Base-by-base conservation (phyloP, 2,888 invertebrate species). In the Chironomus tentans region DNA sequence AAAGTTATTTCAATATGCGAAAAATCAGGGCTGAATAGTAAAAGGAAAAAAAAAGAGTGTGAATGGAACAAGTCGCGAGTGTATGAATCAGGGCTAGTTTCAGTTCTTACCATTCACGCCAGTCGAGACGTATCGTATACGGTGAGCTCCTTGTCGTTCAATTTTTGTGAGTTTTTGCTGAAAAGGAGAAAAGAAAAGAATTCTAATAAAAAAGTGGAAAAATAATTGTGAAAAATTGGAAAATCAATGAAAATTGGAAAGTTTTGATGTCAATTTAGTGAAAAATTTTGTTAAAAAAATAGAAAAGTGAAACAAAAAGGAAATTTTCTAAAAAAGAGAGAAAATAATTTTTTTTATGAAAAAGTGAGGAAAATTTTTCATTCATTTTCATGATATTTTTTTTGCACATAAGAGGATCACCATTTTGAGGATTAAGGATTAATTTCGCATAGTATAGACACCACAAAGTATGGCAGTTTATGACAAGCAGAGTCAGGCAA, bases 1-100 rank as follows among this genome's bases (percentile, higher is more conserved):
- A 70, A 70, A 38, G 2, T 3, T 24, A 24, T n/a, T 28, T 38
- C 10, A 2, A 10, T 38, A 38, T 38, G 10, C 3, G 70, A 70
- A 68, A 70, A 71, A 71, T 71, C 71, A 71, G 71, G 71, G 71
- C 71, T 71, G 71, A 56, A 71, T 71, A 71, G 71, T 71, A 15
- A 50, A 24, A n/a, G 50, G 4, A 50, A 38, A 38, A 18, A 56
- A 15, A 56, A 15, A 56, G 56, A 56, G 56, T 15, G 56, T 56
- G 56, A 38, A 38, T 38, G 10, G 7, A 38, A 38, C 6, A 56
- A 56, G 7, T 56, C 56, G 56, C 56, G 56, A 56, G 56, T 56
- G 38, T 38, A 48, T 47, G 71, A 71, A 71, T 71, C 71, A 71
- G 24, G 56, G 71, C 71, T 71, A 71, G 18, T 71, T 71, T 71